These are phyloP conservation scores for Drosophila ezoana DNA, from an alignment of 2,888 invertebrate species.

Conservation along the genomic window DNA sequence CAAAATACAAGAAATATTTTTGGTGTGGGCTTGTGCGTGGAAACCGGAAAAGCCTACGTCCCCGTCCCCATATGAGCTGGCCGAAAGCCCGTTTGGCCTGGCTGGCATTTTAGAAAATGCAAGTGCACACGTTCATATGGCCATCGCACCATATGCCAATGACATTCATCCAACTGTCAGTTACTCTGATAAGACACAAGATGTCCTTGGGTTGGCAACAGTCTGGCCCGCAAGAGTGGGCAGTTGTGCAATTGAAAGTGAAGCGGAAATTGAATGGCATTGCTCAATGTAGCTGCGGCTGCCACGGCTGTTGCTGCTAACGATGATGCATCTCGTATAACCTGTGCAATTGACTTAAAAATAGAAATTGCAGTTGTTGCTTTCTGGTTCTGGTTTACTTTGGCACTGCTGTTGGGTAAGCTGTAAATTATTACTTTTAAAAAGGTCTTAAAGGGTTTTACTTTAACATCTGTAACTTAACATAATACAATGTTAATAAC, in stretches of 20 bases:
- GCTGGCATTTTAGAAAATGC: slow-evolving; percentile 58
- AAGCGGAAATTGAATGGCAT: slow-evolving; percentile 33
- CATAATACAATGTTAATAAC: no score
- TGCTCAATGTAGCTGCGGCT: slow-evolving; percentile 1
- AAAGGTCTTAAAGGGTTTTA: no score
- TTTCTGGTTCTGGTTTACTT: no score
- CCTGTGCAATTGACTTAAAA: neutral
- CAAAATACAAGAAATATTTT: slow-evolving; percentile 45
- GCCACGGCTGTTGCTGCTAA: neutral
- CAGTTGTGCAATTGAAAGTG: slow-evolving; percentile 43
- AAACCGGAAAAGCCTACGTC: slow-evolving; percentile 76
- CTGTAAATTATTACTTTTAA: no score
- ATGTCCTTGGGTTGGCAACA: slow-evolving; percentile 56
- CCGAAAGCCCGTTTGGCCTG: slow-evolving; percentile 18
- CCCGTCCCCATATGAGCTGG: slow-evolving; percentile 27
- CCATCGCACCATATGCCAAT: slow-evolving; percentile 53
- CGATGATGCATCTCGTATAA: neutral
- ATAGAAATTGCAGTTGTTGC: neutral
- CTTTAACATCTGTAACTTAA: no score
- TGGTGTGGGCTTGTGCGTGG: slow-evolving; percentile 66
- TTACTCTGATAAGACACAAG: slow-evolving; percentile 58
- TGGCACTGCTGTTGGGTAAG: no score
- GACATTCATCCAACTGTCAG: slow-evolving; percentile 60
- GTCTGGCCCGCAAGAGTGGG: slow-evolving; percentile 36
- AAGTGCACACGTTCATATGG: slow-evolving; percentile 52